Base-by-base conservation (phyloP, 2,797 vertebrate species). In the Danio albolineatus region DNA sequence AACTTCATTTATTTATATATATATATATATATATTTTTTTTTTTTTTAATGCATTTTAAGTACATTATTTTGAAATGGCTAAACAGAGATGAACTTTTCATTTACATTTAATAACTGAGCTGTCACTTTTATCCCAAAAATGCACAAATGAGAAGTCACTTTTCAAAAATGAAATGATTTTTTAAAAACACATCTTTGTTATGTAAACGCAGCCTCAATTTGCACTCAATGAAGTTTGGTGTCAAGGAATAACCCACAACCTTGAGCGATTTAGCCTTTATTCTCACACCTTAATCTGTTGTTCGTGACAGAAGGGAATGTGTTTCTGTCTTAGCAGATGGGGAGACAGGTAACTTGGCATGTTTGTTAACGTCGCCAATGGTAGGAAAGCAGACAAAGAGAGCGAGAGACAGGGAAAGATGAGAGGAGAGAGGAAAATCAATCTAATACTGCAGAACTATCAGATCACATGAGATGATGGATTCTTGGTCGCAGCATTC, bases 391-490 rank as follows among this genome's bases (percentile, higher is more conserved):
- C 85, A 66, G 81, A 56, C 81, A 76, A 66, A 76, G 82, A 73
- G 78, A 67, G 78, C 53, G 83, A 76, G 83, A 85, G 78, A 79
- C 71, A 82, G 81, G 80, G 86, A 79, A 84, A 85, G 67, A 84
- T 73, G 48, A 80, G 79, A 84, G 76, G 78, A 75, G 51, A 71
- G 71, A 76, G 81, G 87, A 92, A 94, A 96, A 95, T 95, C 95
- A 94, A 95, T 95, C 93, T 95, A 92, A 94, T 93, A 91, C 94
- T 94, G 93, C 92, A 95, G 93, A 95, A 95, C 94, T 95, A 95
- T 95, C 95, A 95, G 94, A 94, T 96, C 94, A 94, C 94, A 95
- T 95, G 93, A 95, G 95, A 95, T 96, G 94, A 94, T 95, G 92
- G 95, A 95, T 96, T 95, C 95, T 92, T 95, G 94, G 94, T 93